Evolutionary conservation across 2,797 vertebrate genomes (phyloP).

Genomic region (Australoheros facetus): DNA sequence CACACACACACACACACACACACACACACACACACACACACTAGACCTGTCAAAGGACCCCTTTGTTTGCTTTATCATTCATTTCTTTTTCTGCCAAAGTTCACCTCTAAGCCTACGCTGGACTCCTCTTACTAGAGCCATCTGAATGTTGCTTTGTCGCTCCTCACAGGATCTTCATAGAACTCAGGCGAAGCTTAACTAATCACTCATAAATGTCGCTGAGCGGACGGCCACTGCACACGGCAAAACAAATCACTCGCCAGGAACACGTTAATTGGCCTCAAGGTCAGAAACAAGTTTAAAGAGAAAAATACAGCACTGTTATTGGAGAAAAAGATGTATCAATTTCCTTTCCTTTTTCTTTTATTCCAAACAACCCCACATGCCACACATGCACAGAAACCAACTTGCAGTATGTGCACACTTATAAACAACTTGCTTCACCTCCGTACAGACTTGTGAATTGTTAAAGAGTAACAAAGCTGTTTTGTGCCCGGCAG

Average conservation of each 20-base stretch:
- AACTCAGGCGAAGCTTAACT: conserved; percentile 76
- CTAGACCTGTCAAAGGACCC: conserved; percentile 63
- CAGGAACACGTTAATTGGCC: conserved; percentile 72
- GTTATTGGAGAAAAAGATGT: conserved; percentile 10
- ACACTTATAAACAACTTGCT: conserved; percentile 14
- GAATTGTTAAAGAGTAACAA: conserved; percentile 82
- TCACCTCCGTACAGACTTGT: conserved; percentile 52
- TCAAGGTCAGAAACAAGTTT: conserved; percentile 62
- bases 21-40: too few relatives aligned
- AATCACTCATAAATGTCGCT: conserved; percentile 80
- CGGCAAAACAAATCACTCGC: conserved; percentile 67
- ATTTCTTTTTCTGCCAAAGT: conserved; percentile 66
- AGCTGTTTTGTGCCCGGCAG: conserved; percentile 78
- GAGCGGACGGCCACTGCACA: conserved; percentile 68
- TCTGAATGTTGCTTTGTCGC: conserved; percentile 77
- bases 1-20: conserved; percentile 44
- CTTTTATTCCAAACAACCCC: conserved; percentile 7
- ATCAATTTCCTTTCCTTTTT: conserved; percentile 15
- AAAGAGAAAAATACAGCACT: conserved; percentile 23
- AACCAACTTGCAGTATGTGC: conserved; percentile 2
- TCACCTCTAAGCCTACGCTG: conserved; percentile 69
- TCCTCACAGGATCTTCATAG: conserved; percentile 70
- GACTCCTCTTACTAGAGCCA: conserved; percentile 59
- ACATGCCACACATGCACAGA: neutral
- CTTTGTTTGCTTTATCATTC: conserved; percentile 73